These are phyloP conservation scores for Ciona savignyi DNA, from an alignment of 23 tunicate species.

Conservation along the genomic window DNA sequence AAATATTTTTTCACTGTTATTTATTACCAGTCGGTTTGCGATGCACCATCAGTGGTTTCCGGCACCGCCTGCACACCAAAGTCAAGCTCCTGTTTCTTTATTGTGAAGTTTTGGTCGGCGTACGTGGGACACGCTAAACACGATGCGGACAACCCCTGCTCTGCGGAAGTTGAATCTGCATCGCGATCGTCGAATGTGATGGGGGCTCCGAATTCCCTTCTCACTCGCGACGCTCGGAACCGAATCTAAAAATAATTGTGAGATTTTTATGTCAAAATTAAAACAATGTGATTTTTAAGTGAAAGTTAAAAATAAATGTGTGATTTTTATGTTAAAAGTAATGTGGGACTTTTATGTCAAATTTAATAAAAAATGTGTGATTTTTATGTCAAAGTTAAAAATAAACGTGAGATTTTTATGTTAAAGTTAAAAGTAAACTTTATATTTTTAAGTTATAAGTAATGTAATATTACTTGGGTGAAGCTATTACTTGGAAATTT, in stretches of 20 bases:
- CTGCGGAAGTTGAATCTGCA: conserved; percentile 40
- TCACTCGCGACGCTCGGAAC: conserved; percentile 62
- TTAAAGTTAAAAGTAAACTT: no score
- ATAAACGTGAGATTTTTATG: no score
- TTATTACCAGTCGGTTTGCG: conserved; percentile 71
- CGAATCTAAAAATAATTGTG: conserved; percentile 50
- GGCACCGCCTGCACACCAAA: conserved; percentile 73
- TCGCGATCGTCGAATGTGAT: conserved; percentile 62
- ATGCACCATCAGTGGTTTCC: conserved; percentile 27
- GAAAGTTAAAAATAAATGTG: no score
- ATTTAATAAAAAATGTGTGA: not conserved
- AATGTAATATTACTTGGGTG: no score
- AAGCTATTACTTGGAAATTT: no score
- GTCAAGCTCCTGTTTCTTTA: conserved; percentile 53
- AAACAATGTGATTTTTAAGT: no score
- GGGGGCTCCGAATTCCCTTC: conserved; percentile 69
- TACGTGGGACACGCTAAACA: conserved; percentile 52
- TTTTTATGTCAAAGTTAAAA: no score
- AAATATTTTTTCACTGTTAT: no score
- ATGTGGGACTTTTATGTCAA: not conserved
- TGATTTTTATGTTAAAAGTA: no score
- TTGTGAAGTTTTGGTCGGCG: conserved; percentile 36
- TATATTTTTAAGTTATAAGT: no score
- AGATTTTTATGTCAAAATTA: no score
- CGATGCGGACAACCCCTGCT: conserved; percentile 62